Evolutionary conservation across 2,113 vertebrate genomes (phyloP), one percentile per base, ranked within the genome.

Genomic region (Ailuropoda melanoleuca): DNA sequence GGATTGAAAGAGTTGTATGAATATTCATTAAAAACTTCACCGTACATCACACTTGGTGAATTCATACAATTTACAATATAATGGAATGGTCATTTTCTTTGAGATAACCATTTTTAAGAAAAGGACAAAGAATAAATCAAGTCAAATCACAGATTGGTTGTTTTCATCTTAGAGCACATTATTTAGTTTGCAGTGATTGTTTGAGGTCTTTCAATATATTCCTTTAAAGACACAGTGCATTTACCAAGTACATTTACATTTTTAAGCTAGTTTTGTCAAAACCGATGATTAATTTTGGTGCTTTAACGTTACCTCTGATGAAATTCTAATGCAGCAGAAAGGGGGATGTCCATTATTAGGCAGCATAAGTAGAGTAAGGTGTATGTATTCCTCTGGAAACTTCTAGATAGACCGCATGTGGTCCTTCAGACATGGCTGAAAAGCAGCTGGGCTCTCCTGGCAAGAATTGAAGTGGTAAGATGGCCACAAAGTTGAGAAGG

Each of bases 1-100:
- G 97, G 98, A 97, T 94, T 46, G 53, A 98, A 98, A 98, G 98
- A 98, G 92, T 98, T 98, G 78, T 98, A 98, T 98, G 98, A 99
- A 99, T 99, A 99, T 99, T 99, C 98, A 98, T 98, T 97, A 96
- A 81, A 98, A 98, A 98, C 97, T 97, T 97, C 82, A 85, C 95
- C 98, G 96, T 98, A 75, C 98, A 98, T 97, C 97, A 95, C 96
- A 95, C 96, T 98, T 98, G 95, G 92, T 87, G 95, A 98, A 98
- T 98, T 98, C 96, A 98, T 98, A n/a, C 98, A 98, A 97, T 98
- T 98, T 93, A 94, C 93, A 96, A 91, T 97, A 97, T 77, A 98
- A 95, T 2, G 13, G 89, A 95, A 98, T 88, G 96, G 98, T 98
- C 98, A 97, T 98, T 98, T 98, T 98, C 97, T 98, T 95, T 97